Evolutionary conservation across 2,888 invertebrate species (phyloP).

Genomic region (Autographa pulchrina): DNA sequence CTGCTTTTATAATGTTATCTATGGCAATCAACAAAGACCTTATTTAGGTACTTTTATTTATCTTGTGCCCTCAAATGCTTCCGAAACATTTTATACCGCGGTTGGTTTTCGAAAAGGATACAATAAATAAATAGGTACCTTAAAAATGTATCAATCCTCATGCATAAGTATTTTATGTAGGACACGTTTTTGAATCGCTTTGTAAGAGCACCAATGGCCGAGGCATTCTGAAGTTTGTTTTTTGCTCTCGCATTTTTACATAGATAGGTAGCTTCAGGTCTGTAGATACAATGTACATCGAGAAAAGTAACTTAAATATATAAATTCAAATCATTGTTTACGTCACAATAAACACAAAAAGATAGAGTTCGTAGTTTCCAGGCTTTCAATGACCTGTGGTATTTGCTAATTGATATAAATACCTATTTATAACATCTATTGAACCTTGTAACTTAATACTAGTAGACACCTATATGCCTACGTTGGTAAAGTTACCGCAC

Average conservation of each 20-base stretch:
- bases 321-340: too few species aligned
- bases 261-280: too few species aligned
- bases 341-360: too few species aligned
- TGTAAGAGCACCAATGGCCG: neutral
- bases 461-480: too few species aligned
- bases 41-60: neutral
- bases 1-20: neutral
- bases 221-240: neutral
- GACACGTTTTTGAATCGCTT: neutral
- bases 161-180: slow-evolving; percentile 2
- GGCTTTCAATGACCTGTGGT: too few species aligned
- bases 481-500: too few species aligned
- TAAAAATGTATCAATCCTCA: neutral
- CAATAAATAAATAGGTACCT: neutral
- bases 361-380: too few species aligned
- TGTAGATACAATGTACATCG: too few species aligned
- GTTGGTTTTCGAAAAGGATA: neutral
- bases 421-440: too few species aligned
- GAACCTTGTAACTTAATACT: too few species aligned
- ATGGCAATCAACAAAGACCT: neutral
- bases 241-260: neutral
- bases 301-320: too few species aligned
- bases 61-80: neutral
- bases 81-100: neutral
- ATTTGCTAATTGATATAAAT: too few species aligned